phyloP scores from a whole-genome alignment of 2,113 vertebrate species.

The Leucopsar rothschildi region DNA sequence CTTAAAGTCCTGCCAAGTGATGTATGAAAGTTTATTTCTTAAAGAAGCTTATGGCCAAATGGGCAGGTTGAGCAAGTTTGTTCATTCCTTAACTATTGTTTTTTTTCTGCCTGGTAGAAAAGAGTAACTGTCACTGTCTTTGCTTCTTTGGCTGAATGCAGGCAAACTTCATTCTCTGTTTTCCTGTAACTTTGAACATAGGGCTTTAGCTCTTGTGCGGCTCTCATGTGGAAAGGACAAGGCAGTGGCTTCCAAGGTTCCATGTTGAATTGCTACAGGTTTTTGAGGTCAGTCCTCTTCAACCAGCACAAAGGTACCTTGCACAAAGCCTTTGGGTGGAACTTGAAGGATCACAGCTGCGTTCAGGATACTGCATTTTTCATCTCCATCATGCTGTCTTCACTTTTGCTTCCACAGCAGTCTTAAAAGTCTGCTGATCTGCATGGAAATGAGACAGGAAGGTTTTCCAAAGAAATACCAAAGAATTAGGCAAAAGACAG shows the following conservation, averaged over 20 bases:
- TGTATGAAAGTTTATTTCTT: not conserved
- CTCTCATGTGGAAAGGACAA: fast-evolving
- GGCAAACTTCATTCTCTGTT: not conserved
- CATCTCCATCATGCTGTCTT: not conserved
- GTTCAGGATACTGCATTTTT: not conserved
- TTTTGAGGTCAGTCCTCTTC: not conserved
- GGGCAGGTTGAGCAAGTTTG: not conserved
- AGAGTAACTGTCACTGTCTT: not conserved
- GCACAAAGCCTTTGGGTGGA: not conserved
- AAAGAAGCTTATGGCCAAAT: not conserved
- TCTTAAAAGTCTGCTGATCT: not conserved
- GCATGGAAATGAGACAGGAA: not conserved
- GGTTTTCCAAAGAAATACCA: not conserved
- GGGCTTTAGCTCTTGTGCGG: not conserved
- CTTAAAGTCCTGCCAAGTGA: not conserved
- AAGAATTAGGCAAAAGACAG: not conserved
- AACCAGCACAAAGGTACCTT: not conserved
- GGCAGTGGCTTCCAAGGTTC: not conserved
- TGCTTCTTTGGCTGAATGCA: not conserved
- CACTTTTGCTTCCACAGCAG: not conserved
- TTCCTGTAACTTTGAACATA: not conserved
- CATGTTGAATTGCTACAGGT: not conserved
- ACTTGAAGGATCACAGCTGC: fast-evolving
- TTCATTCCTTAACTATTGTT: not conserved
- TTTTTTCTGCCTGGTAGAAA: not conserved